Percentiles rank a stretch among this genome's conserved stretches.
These are phyloP conservation scores for Brachyhypopomus gauderio DNA, from an alignment of 2,113 vertebrate genomes.

Conservation along the genomic window DNA sequence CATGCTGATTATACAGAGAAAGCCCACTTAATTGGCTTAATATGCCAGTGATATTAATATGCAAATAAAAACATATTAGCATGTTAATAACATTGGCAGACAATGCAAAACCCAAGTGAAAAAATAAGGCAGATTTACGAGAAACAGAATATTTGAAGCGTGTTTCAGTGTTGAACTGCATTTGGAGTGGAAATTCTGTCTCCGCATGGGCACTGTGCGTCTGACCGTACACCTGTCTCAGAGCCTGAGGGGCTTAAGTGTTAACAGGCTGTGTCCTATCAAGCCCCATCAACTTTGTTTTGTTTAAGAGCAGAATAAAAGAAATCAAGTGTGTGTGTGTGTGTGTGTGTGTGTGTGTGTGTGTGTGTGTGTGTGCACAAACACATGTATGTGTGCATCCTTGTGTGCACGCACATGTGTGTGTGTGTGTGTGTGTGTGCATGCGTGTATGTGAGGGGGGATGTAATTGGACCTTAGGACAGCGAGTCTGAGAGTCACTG, in stretches of 20 bases:
- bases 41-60: too few species aligned
- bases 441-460: constrained; percentile 46
- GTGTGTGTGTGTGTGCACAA: background rate
- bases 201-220: background rate
- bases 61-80: too few species aligned
- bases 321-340: constrained; percentile 54
- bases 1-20: too few species aligned
- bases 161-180: too few species aligned
- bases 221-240: constrained; percentile 61
- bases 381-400: constrained; percentile 30
- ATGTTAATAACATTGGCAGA: too few species aligned
- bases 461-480: constrained; percentile 76
- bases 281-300: constrained; percentile 75
- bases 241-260: constrained; percentile 60
- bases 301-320: constrained; percentile 76
- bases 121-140: background rate
- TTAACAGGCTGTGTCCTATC: constrained; percentile 64
- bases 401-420: background rate
- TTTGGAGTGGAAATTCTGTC: background rate
- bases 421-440: background rate
- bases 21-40: too few species aligned
- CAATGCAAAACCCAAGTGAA: too few species aligned
- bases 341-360: constrained; percentile 25
- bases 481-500: constrained; percentile 69
- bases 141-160: background rate